Evolutionary conservation across 2,113 vertebrate species (phyloP).

Genomic region (Planiliza haematocheilus): DNA sequence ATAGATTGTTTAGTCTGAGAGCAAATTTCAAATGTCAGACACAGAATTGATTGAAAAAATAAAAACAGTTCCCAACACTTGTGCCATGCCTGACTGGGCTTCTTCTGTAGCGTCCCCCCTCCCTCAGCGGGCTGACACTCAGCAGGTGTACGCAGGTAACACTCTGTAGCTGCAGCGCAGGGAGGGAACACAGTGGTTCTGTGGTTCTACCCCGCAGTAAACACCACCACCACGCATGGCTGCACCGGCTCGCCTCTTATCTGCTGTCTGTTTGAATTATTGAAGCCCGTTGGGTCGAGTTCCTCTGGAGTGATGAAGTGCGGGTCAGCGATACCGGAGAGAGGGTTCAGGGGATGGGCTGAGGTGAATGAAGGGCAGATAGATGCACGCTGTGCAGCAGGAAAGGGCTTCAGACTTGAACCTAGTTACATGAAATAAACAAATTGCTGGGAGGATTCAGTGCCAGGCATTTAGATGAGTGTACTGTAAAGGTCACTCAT

Average conservation of each 20-base stretch:
- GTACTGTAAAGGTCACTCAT: neutral
- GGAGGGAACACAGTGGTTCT: neutral
- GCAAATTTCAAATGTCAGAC: neutral
- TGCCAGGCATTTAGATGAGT: neutral
- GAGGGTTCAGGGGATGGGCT: slow-evolving; percentile 27
- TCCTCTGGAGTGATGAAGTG: slow-evolving; percentile 60
- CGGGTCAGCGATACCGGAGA: slow-evolving; percentile 29
- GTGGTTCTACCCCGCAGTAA: slow-evolving; percentile 42
- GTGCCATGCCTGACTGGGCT: neutral
- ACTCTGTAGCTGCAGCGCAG: neutral
- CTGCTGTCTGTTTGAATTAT: slow-evolving; percentile 78
- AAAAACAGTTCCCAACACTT: neutral
- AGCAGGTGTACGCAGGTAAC: slow-evolving; percentile 36
- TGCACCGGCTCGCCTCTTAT: slow-evolving; percentile 41
- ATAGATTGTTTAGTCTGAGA: neutral
- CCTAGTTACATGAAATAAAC: neutral
- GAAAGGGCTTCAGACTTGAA: neutral
- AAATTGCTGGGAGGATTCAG: neutral
- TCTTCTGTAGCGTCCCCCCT: neutral
- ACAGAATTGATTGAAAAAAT: neutral
- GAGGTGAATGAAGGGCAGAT: slow-evolving; percentile 7
- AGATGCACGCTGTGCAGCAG: neutral
- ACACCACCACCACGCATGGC: slow-evolving; percentile 43
- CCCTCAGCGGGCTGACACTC: slow-evolving; percentile 9
- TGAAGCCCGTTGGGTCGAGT: slow-evolving; percentile 72